phyloP scores from a whole-genome alignment of 2,797 vertebrate genomes.

The Chromobotia macracanthus region DNA sequence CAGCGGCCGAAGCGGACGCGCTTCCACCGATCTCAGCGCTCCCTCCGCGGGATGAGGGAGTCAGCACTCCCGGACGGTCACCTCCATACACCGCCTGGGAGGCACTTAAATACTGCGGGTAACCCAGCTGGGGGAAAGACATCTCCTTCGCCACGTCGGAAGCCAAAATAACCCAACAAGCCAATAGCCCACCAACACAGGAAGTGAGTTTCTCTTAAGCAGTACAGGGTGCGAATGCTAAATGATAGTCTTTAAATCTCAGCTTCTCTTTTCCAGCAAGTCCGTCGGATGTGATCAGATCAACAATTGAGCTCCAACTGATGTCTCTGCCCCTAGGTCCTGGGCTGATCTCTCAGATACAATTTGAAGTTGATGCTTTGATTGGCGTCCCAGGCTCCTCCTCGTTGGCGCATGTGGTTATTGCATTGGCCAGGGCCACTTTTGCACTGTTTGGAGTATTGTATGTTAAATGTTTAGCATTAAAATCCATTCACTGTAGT shows the following conservation, averaged over 20 bases:
- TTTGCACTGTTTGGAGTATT: slow-evolving; percentile 77
- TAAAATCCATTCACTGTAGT: slow-evolving; percentile 89
- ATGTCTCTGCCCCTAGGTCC: slow-evolving; percentile 95
- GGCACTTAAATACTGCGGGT: slow-evolving; percentile 94
- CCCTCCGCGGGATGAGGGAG: slow-evolving; percentile 86
- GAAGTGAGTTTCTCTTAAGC: slow-evolving; percentile 61
- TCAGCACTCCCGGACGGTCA: slow-evolving; percentile 87
- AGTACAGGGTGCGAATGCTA: slow-evolving; percentile 69
- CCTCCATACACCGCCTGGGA: slow-evolving; percentile 90
- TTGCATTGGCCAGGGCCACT: slow-evolving; percentile 82
- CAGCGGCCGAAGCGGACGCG: slow-evolving; percentile 84
- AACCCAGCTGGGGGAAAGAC: slow-evolving; percentile 97
- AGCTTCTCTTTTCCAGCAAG: slow-evolving; percentile 72
- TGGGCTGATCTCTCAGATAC: slow-evolving; percentile 96
- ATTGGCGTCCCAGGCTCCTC: slow-evolving; percentile 96
- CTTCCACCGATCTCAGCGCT: slow-evolving; percentile 84
- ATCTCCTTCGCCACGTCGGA: slow-evolving; percentile 79
- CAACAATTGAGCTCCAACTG: slow-evolving; percentile 98
- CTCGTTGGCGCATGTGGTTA: slow-evolving; percentile 89
- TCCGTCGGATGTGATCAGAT: slow-evolving; percentile 96
- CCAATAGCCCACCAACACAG: slow-evolving; percentile 60
- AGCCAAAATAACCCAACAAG: slow-evolving; percentile 60
- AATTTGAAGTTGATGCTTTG: slow-evolving; percentile 99
- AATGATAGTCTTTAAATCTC: slow-evolving; percentile 84
- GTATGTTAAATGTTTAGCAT: slow-evolving; percentile 90